A percentile compares a stretch with the other conserved stretches of the same genome.
These are phyloP conservation scores for Arrhopalites spinosus DNA, from an alignment of 2,888 invertebrate species.

Conservation along the genomic window DNA sequence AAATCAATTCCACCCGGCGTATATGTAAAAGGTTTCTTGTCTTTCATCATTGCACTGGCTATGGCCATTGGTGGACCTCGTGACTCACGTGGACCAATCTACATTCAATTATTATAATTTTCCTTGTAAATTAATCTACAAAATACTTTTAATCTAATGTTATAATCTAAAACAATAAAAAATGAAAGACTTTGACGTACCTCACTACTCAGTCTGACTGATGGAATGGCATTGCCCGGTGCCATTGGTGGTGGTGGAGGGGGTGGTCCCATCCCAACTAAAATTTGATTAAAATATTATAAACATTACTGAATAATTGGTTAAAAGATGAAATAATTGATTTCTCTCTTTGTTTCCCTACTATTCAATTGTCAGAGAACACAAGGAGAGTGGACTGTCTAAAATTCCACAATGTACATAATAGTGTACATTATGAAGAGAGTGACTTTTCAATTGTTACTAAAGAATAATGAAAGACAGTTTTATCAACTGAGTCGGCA, in stretches of 20 bases:
- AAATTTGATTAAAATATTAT: background rate
- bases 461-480: too few species aligned
- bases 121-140: background rate
- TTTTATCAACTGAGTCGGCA: too few species aligned
- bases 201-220: conserved; percentile 63
- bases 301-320: background rate
- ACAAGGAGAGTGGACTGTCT: background rate
- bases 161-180: background rate
- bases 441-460: too few species aligned
- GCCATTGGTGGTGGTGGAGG: conserved; percentile 65
- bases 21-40: conserved; percentile 96
- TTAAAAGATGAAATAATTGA: background rate
- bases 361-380: background rate
- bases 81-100: conserved; percentile 53
- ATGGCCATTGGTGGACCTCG: conserved; percentile 78
- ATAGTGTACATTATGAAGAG: too few species aligned
- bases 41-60: conserved; percentile 91
- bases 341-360: background rate
- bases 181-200: conserved; percentile 56
- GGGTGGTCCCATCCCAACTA: conserved; percentile 60
- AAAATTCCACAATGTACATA: background rate
- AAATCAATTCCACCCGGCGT: conserved; percentile 87
- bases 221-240: conserved; percentile 63
- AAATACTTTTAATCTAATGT: background rate
- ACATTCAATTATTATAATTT: conserved; percentile 3